These are phyloP conservation scores for Tupaia tana DNA, from an alignment of 2,113 vertebrate species.

Conservation along the genomic window DNA sequence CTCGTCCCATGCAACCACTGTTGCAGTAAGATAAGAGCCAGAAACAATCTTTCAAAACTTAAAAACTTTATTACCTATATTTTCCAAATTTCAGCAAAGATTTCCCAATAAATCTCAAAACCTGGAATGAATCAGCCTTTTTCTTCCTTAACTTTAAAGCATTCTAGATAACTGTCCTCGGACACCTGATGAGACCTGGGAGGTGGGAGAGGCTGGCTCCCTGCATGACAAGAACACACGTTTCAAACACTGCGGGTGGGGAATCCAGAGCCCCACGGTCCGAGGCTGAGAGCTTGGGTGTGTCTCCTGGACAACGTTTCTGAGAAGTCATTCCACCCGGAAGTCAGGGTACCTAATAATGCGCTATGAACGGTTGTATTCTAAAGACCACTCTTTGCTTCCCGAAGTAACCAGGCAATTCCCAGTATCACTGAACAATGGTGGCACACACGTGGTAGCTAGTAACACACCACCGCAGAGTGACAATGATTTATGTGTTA, in stretches of 20 bases:
- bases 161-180: not conserved
- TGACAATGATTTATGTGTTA: not conserved
- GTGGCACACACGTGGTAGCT: accelerated
- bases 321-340: not conserved
- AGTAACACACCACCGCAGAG: not conserved
- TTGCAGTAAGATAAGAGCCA: not conserved
- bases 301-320: not conserved
- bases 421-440: not conserved
- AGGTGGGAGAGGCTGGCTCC: not conserved
- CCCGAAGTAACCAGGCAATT: not conserved
- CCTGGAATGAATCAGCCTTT: not conserved
- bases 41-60: not conserved
- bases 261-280: not conserved
- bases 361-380: not conserved
- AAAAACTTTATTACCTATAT: not conserved
- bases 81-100: not conserved
- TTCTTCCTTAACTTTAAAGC: not conserved
- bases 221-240: not conserved
- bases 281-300: accelerated
- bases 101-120: slow-evolving; percentile 6
- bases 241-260: not conserved
- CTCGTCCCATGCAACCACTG: not conserved
- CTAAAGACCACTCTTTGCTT: not conserved
- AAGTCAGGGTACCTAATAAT: not conserved
- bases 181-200: not conserved